phyloP scores from a whole-genome alignment of 2,888 invertebrate genomes.

The Diarsia rubi region DNA sequence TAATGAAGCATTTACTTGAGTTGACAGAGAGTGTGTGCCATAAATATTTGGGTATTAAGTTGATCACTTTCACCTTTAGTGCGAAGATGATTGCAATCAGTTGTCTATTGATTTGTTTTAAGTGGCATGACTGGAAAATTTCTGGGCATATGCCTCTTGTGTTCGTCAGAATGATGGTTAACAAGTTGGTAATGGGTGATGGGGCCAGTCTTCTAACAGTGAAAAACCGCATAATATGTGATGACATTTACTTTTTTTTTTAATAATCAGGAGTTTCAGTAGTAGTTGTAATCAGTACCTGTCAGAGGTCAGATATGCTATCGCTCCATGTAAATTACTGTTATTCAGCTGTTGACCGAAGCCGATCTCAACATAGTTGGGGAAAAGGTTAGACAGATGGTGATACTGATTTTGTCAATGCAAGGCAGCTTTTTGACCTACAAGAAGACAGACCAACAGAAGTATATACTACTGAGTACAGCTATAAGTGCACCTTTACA shows the following conservation, averaged over 20 bases:
- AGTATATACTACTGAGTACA: neutral
- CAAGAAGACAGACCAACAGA: neutral
- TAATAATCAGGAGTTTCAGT: neutral
- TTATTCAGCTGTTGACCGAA: neutral
- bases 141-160: neutral
- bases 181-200: neutral
- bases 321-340: neutral
- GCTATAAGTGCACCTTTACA: constrained; percentile 25
- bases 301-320: neutral
- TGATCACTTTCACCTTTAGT: constrained; percentile 54
- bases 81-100: constrained; percentile 43
- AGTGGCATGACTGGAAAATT: constrained; percentile 48
- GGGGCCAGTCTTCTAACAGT: neutral
- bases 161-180: constrained; percentile 3
- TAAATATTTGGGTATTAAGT: constrained; percentile 56
- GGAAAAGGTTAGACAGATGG: neutral
- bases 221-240: neutral
- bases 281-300: neutral
- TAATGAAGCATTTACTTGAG: constrained; percentile 61
- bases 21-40: constrained; percentile 48
- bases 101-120: constrained; percentile 53
- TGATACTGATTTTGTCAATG: neutral
- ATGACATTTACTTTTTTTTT: neutral
- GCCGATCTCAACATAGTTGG: neutral
- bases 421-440: neutral